Percentiles rank a stretch among this genome's conserved stretches.
Evolutionary conservation across 2,797 vertebrate species (phyloP).

Genomic region (Syngnathus rostellatus): DNA sequence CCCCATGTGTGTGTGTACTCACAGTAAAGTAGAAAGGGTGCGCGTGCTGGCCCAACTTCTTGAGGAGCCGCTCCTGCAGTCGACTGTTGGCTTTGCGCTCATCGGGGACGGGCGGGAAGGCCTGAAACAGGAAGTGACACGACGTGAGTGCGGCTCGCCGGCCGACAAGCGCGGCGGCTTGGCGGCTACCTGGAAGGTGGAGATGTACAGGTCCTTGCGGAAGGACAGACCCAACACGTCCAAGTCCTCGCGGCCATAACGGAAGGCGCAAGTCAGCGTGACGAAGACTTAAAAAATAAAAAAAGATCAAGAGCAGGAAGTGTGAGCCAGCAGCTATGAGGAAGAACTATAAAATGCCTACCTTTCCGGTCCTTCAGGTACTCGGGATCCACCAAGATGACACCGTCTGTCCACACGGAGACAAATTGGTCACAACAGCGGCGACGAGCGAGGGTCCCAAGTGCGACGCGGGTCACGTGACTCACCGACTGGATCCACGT

Average conservation of each 20-base stretch:
- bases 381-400: slow-evolving; percentile 82
- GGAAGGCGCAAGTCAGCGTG: slow-evolving; percentile 92
- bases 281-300: slow-evolving; percentile 79
- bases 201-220: slow-evolving; percentile 92
- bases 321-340: too few species aligned
- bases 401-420: slow-evolving; percentile 68
- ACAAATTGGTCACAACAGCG: neutral
- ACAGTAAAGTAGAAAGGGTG: slow-evolving; percentile 85
- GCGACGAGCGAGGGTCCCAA: neutral
- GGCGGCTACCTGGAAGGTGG: slow-evolving; percentile 73
- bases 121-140: slow-evolving; percentile 52
- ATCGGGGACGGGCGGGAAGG: slow-evolving; percentile 83
- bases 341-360: slow-evolving; percentile 28
- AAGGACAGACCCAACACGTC: slow-evolving; percentile 93
- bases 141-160: neutral
- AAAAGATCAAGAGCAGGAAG: neutral
- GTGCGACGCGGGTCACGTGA: neutral
- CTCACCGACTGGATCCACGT: slow-evolving; percentile 81
- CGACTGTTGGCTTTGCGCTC: slow-evolving; percentile 85
- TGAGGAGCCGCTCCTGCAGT: slow-evolving; percentile 90
- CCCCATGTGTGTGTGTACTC: slow-evolving; percentile 27
- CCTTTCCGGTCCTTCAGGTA: slow-evolving; percentile 88
- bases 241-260: slow-evolving; percentile 92
- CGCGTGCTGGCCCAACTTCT: slow-evolving; percentile 90
- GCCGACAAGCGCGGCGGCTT: neutral